Evolutionary conservation across 2,113 vertebrate genomes (phyloP).

Genomic region (Asarcornis scutulata): DNA sequence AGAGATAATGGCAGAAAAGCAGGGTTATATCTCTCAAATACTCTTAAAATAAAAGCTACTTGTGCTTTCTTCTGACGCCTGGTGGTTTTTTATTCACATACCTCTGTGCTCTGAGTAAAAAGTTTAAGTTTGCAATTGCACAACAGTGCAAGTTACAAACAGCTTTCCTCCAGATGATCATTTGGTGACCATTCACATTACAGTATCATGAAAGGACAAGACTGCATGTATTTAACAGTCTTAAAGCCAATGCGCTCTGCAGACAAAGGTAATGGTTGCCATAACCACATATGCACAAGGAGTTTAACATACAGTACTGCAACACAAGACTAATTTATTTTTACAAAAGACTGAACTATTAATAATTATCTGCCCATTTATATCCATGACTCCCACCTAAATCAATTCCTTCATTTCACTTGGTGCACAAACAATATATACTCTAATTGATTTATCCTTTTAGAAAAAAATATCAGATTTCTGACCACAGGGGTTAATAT

Average conservation of each 20-base stretch:
- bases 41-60: neutral
- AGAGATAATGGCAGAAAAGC: neutral
- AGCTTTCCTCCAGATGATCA: neutral
- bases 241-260: neutral
- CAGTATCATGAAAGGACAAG: neutral
- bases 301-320: accelerated
- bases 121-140: neutral
- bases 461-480: neutral
- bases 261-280: neutral
- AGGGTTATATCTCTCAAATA: neutral
- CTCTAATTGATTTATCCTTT: neutral
- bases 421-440: neutral
- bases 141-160: neutral
- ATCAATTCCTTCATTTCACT: neutral
- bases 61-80: neutral
- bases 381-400: neutral
- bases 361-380: neutral
- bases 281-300: neutral
- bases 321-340: neutral
- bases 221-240: neutral
- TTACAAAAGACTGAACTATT: neutral
- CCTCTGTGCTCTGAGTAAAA: neutral
- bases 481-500: neutral
- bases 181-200: neutral
- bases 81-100: neutral